These are phyloP conservation scores for Diarsia rubi DNA, from an alignment of 2,888 invertebrate species.

Conservation along the genomic window DNA sequence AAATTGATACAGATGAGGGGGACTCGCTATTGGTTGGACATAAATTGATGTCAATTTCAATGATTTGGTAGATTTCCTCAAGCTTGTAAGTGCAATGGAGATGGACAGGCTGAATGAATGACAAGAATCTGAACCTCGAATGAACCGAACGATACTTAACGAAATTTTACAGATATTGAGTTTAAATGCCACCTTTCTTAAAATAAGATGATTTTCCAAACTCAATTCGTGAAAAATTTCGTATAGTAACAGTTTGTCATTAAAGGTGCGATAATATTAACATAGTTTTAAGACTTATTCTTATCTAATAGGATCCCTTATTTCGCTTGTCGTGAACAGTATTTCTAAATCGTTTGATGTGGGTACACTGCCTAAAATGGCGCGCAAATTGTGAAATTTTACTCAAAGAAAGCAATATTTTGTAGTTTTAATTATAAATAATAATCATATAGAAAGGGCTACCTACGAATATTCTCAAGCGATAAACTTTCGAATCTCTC, in stretches of 20 bases:
- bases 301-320: too few species aligned
- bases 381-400: not conserved
- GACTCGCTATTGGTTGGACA: conserved; percentile 31
- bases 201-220: too few species aligned
- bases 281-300: too few species aligned
- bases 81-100: conserved; percentile 12
- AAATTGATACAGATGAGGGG: conserved; percentile 63
- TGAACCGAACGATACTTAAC: not conserved
- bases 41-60: conserved; percentile 51
- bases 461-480: not conserved
- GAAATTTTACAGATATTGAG: too few species aligned
- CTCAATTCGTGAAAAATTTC: too few species aligned
- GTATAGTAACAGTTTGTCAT: too few species aligned
- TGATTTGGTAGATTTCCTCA: conserved; percentile 37
- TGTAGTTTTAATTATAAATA: not conserved
- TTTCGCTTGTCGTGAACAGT: too few species aligned
- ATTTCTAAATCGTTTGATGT: too few species aligned
- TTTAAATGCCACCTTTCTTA: too few species aligned
- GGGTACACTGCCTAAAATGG: not conserved
- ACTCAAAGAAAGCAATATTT: not conserved
- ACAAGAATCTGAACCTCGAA: not conserved
- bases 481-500: conserved; percentile 9
- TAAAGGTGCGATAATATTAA: not conserved
- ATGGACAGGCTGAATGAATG: conserved; percentile 7
- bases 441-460: not conserved